Conservation (phyloP, 1,140 invertebrate species). For the Kradibia gibbosae region DNA sequence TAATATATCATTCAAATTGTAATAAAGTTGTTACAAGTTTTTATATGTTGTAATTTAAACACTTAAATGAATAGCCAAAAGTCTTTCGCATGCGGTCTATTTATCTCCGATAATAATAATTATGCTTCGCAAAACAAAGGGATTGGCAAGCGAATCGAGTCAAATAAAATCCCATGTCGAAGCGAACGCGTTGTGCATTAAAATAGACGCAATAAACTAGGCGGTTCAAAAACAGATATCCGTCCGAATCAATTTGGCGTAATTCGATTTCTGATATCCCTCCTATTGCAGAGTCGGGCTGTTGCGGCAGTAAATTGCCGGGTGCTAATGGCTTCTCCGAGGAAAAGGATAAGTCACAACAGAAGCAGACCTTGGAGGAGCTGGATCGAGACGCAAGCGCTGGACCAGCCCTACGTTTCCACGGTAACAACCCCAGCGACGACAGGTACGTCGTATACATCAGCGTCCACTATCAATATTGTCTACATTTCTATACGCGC, state of each 20-base stretch:
- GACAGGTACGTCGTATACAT: constrained; percentile 36
- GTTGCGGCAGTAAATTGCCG: constrained; percentile 26
- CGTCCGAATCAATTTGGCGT: constrained; percentile 15
- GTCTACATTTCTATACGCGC: neutral
- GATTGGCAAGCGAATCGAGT: too few species aligned
- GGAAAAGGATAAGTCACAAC: constrained; percentile 12
- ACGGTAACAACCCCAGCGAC: constrained; percentile 47
- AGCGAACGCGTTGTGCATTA: neutral
- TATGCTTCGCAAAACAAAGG: too few species aligned
- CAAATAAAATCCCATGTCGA: too few species aligned
- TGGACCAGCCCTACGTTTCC: constrained; percentile 41
- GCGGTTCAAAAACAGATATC: neutral
- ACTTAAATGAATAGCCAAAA: too few species aligned
- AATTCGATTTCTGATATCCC: neutral
- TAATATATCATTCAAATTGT: too few species aligned
- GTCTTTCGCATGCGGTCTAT: too few species aligned
- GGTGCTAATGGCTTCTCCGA: constrained; percentile 20
- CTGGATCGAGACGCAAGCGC: neutral
- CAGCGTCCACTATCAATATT: constrained; percentile 10
- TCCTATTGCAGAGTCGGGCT: constrained; percentile 6
- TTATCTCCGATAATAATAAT: too few species aligned
- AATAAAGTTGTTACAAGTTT: too few species aligned
- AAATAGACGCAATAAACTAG: neutral
- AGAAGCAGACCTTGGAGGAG: constrained; percentile 13
- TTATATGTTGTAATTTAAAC: too few species aligned